Evolutionary conservation across 37 sponge, comb jelly and placozoan genomes (phyloP).

Genomic region (Cliona cf. orientalis): DNA sequence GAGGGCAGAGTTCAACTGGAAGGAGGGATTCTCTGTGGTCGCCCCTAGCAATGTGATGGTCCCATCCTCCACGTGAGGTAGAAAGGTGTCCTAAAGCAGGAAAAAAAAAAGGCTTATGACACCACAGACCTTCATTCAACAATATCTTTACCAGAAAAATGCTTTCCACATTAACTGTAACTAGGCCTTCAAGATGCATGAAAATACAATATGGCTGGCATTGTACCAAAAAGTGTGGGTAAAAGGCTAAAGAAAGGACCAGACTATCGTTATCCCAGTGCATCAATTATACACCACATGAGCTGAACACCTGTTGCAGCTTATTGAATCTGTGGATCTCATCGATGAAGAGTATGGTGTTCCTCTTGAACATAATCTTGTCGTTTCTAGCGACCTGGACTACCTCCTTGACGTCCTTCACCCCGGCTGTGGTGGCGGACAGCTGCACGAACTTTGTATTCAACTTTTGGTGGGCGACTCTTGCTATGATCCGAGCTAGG

Average conservation of each 20-base stretch:
- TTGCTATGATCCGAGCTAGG: constrained; percentile 59
- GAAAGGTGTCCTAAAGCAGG: constrained; percentile 46
- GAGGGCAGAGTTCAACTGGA: constrained; percentile 55
- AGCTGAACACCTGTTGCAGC: constrained; percentile 42
- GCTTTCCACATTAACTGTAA: neutral
- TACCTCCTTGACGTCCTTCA: constrained; percentile 44
- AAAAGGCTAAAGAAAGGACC: neutral
- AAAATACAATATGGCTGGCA: too few species aligned
- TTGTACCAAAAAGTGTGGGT: neutral
- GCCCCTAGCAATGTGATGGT: constrained; percentile 63
- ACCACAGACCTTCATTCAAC: too few species aligned
- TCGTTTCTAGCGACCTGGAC: constrained; percentile 54
- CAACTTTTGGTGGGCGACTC: constrained; percentile 2
- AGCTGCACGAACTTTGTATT: constrained; percentile 38
- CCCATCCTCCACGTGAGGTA: constrained; percentile 61
- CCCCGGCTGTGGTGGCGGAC: constrained; percentile 46
- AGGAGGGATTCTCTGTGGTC: constrained; percentile 71
- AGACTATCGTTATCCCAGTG: too few species aligned
- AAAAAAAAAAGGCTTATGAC: too few species aligned
- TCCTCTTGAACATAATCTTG: constrained; percentile 23
- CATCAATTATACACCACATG: neutral
- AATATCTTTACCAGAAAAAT: too few species aligned
- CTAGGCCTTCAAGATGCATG: too few species aligned
- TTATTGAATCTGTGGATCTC: constrained; percentile 71
- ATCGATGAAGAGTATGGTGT: constrained; percentile 55